Evolutionary conservation across 2,797 vertebrate species (phyloP).

Genomic region (Fistularia commersonii): DNA sequence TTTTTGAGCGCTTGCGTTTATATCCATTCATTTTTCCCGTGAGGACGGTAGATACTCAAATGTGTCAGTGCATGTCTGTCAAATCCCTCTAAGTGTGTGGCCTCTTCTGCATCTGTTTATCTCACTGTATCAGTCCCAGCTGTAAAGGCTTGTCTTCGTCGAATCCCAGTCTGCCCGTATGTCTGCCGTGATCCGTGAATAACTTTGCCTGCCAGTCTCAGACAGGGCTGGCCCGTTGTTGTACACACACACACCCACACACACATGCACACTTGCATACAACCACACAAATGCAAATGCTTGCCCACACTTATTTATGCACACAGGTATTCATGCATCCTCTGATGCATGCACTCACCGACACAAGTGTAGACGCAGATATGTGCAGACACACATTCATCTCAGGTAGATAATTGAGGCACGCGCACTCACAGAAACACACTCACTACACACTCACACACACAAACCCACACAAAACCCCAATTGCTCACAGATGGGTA

Average conservation of each 20-base stretch:
- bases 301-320: conserved; percentile 49
- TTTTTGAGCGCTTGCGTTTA: background rate
- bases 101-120: conserved; percentile 68
- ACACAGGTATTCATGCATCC: conserved; percentile 43
- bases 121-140: conserved; percentile 64
- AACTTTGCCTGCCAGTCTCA: conserved; percentile 66
- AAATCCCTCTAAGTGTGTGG: conserved; percentile 34
- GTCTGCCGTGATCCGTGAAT: conserved; percentile 75
- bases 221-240: conserved; percentile 48
- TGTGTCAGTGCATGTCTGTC: conserved; percentile 25
- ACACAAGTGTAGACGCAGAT: conserved; percentile 38
- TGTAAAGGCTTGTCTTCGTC: conserved; percentile 62
- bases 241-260: conserved; percentile 17
- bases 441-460: too few species aligned
- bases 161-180: conserved; percentile 68
- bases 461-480: conserved; percentile 9
- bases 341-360: conserved; percentile 48
- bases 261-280: too few species aligned
- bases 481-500: conserved; percentile 53
- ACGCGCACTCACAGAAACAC: conserved; percentile 4
- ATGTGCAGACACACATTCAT: conserved; percentile 41
- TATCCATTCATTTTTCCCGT: background rate
- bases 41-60: conserved; percentile 4
- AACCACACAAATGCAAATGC: conserved; percentile 35
- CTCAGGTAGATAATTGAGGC: conserved; percentile 32